Percentiles rank a stretch among this genome's conserved stretches.
These are phyloP conservation scores for Galaxea fascicularis DNA, from an alignment of 92 coral and sea anemone genomes.

Conservation along the genomic window DNA sequence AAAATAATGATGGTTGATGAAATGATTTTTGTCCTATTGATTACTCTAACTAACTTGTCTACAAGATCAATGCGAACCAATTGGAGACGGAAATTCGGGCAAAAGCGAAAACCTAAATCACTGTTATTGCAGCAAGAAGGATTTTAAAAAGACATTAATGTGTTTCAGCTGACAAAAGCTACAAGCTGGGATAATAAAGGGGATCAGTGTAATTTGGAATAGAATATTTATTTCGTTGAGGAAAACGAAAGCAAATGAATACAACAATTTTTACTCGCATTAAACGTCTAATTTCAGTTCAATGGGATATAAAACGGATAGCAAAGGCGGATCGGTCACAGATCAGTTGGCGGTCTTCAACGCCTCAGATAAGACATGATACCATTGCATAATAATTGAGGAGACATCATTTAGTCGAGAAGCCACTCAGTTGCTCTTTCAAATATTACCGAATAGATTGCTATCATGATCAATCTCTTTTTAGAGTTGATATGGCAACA, in stretches of 20 bases:
- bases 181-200: background rate
- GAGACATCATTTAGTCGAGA: background rate
- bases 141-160: conserved; percentile 1
- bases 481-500: no score
- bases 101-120: conserved; percentile 3
- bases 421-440: background rate
- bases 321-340: background rate
- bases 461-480: no score
- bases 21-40: conserved; percentile 7
- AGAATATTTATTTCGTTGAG: background rate
- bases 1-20: background rate
- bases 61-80: conserved; percentile 16
- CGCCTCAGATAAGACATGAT: background rate
- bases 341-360: background rate
- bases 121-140: background rate
- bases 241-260: background rate
- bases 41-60: conserved; percentile 1
- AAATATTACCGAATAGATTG: background rate
- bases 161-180: background rate
- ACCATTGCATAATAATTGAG: background rate
- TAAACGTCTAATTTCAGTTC: no score
- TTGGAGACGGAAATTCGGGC: background rate
- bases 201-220: background rate
- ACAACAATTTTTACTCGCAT: background rate
- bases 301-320: background rate